These are phyloP conservation scores for Epinephelus fuscoguttatus DNA, from an alignment of 2,113 vertebrate species.

Conservation along the genomic window DNA sequence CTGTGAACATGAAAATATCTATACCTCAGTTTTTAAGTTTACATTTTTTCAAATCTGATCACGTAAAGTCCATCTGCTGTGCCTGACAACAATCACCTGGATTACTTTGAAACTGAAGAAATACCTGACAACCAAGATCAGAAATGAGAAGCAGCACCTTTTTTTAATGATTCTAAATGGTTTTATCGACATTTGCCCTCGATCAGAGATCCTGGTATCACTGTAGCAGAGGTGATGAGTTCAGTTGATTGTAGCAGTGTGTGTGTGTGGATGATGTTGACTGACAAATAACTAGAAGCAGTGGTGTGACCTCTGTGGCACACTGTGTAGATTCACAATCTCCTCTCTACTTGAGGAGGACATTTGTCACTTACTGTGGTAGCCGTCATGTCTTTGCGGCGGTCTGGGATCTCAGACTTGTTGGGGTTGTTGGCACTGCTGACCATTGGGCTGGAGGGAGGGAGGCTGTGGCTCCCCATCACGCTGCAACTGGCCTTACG, in stretches of 20 bases:
- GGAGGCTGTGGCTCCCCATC: slow-evolving; percentile 88
- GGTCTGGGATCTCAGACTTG: slow-evolving; percentile 94
- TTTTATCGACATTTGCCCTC: too few relatives aligned
- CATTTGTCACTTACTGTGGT: slow-evolving; percentile 85
- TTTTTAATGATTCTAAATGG: not conserved
- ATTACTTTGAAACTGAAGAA: not conserved
- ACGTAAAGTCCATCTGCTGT: not conserved
- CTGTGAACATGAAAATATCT: too few relatives aligned
- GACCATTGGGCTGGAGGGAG: slow-evolving; percentile 95
- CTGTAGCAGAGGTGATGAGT: too few relatives aligned
- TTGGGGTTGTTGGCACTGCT: slow-evolving; percentile 97
- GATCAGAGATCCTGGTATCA: too few relatives aligned
- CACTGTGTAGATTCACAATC: too few relatives aligned
- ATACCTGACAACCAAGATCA: not conserved
- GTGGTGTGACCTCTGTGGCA: too few relatives aligned
- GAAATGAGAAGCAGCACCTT: not conserved
- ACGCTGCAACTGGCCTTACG: slow-evolving; percentile 91
- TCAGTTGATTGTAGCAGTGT: too few relatives aligned
- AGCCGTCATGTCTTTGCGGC: slow-evolving; percentile 91
- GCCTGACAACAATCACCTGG: not conserved
- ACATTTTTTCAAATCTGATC: not conserved
- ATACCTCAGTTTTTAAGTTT: not conserved
- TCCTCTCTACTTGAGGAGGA: not conserved
- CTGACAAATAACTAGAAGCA: too few relatives aligned
- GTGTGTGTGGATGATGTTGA: too few relatives aligned